Evolutionary conservation across 1,140 invertebrate genomes (phyloP).

Genomic region (Calosoma granatense): DNA sequence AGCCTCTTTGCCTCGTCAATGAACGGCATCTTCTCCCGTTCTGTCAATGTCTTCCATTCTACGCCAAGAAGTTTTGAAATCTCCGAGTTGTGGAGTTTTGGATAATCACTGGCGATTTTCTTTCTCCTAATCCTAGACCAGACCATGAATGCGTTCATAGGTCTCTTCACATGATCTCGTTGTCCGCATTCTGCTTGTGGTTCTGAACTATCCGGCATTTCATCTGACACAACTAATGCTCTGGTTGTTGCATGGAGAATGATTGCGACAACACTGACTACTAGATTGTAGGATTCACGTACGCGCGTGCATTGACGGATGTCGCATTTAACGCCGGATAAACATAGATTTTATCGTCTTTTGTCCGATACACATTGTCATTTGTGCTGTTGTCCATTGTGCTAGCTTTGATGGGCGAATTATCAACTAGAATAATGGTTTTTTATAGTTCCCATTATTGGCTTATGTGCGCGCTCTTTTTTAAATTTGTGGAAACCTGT

Average conservation of each 20-base stretch:
- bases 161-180: constrained; percentile 46
- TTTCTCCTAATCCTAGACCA: constrained; percentile 57
- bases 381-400: constrained; percentile 11
- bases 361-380: constrained; percentile 24
- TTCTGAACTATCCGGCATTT: background rate
- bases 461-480: background rate
- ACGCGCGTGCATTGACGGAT: constrained; percentile 10
- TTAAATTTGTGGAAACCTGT: background rate
- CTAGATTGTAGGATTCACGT: constrained; percentile 13
- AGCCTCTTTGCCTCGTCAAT: constrained; percentile 73
- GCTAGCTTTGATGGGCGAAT: background rate
- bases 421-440: constrained; percentile 1
- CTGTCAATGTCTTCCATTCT: constrained; percentile 59
- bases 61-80: constrained; percentile 60
- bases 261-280: constrained; percentile 17
- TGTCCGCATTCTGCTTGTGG: background rate
- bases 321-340: constrained; percentile 28
- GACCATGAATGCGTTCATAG: constrained; percentile 64
- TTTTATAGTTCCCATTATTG: background rate
- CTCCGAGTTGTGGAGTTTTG: constrained; percentile 70
- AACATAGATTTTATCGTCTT: constrained; percentile 30
- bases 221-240: constrained; percentile 7
- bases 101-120: constrained; percentile 71
- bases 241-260: background rate
- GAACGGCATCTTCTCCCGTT: constrained; percentile 62